These are phyloP conservation scores for Pollicipes pollicipes DNA, from an alignment of 1,140 invertebrate species.

Conservation along the genomic window DNA sequence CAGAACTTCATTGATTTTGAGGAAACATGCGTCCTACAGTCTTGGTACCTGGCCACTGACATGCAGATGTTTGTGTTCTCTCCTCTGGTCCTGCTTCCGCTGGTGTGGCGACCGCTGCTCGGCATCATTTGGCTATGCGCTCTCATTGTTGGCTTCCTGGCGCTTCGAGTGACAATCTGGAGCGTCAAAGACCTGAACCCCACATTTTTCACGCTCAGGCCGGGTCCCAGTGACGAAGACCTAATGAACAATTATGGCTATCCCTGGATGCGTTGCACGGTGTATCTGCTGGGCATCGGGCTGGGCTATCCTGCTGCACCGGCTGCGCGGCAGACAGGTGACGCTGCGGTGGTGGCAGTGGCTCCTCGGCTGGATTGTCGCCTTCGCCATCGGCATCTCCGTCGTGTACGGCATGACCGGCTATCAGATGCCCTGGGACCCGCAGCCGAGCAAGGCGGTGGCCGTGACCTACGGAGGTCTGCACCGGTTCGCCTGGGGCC, in stretches of 20 bases:
- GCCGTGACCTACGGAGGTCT: conserved; percentile 42
- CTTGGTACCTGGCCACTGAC: not conserved
- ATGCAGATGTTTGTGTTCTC: not conserved
- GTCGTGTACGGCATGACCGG: conserved; percentile 14
- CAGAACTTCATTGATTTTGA: not conserved
- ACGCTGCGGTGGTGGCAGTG: not conserved
- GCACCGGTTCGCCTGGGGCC: conserved; percentile 38
- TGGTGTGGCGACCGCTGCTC: not conserved
- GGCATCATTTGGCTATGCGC: not conserved
- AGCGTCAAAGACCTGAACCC: not conserved
- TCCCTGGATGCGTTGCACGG: conserved; percentile 7
- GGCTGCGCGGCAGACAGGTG: not conserved
- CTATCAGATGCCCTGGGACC: conserved; percentile 1
- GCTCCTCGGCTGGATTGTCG: conserved; percentile 12
- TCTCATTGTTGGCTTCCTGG: not conserved
- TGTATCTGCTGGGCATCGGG: conserved; percentile 7
- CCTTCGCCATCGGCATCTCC: conserved; percentile 6
- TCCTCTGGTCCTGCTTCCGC: not conserved
- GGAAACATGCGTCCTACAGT: not conserved
- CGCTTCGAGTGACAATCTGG: not conserved
- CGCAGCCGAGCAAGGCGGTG: not conserved
- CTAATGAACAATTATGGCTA: not conserved
- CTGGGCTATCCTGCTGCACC: conserved; percentile 8
- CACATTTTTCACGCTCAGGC: not conserved
- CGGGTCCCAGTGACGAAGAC: not conserved